phyloP scores from a whole-genome alignment of 2,113 vertebrate genomes.

The Thermophis baileyi region DNA sequence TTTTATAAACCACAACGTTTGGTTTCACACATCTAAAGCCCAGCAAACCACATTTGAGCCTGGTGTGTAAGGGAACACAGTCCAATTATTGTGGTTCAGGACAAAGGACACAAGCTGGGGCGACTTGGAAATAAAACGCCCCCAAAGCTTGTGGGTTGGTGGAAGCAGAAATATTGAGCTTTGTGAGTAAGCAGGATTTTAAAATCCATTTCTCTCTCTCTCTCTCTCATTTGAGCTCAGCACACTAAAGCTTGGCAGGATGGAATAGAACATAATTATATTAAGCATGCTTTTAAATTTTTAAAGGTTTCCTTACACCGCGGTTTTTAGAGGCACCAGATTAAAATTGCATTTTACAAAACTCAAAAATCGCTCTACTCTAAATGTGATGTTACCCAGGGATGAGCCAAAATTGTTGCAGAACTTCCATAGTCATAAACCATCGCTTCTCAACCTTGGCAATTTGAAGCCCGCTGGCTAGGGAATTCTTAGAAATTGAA shows the following conservation, averaged over 20 bases:
- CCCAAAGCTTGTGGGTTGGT: background rate
- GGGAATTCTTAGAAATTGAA: background rate
- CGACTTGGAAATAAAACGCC: background rate
- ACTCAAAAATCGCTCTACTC: background rate
- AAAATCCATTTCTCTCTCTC: background rate
- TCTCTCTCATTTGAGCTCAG: background rate
- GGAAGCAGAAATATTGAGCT: background rate
- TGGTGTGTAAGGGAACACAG: background rate
- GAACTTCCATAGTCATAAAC: background rate
- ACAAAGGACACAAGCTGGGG: background rate
- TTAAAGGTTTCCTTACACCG: background rate
- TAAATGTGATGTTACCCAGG: background rate
- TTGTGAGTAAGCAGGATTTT: background rate
- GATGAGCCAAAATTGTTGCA: background rate
- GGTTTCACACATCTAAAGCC: background rate
- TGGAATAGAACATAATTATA: background rate
- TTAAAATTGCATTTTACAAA: background rate
- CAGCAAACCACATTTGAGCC: background rate
- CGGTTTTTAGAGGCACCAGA: background rate
- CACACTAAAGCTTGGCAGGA: background rate
- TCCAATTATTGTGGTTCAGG: background rate
- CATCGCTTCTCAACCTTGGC: background rate
- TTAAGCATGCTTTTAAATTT: background rate
- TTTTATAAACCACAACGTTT: background rate
- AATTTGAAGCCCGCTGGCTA: background rate